Evolutionary conservation across 2,797 vertebrate genomes (phyloP).

Genomic region (Knipowitschia caucasica): DNA sequence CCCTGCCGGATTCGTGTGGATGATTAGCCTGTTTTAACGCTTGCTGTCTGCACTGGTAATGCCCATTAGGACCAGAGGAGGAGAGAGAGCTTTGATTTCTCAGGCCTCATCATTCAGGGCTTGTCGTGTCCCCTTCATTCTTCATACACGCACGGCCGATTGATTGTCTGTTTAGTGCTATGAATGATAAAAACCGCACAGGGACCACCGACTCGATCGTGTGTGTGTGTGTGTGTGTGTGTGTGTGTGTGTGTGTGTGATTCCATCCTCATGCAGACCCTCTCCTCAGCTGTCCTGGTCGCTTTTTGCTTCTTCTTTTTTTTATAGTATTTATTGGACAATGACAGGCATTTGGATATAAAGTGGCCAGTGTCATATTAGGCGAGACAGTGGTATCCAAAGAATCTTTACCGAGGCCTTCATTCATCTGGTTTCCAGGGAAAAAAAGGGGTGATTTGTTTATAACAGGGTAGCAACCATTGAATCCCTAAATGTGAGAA

Average conservation of each 20-base stretch:
- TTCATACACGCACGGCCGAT: slow-evolving; percentile 92
- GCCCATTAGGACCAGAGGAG: slow-evolving; percentile 89
- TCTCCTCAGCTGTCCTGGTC: slow-evolving; percentile 22
- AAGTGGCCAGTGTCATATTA: slow-evolving; percentile 63
- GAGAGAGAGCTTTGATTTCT: slow-evolving; percentile 89
- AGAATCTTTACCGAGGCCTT: slow-evolving; percentile 46
- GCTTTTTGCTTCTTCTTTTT: slow-evolving; percentile 55
- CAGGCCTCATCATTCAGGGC: slow-evolving; percentile 94
- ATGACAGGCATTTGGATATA: slow-evolving; percentile 66
- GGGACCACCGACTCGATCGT: slow-evolving; percentile 72
- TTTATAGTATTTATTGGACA: slow-evolving; percentile 73
- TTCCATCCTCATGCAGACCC: slow-evolving; percentile 66
- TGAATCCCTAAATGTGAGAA: no score
- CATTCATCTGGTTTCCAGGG: slow-evolving; percentile 67
- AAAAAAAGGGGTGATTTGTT: no score
- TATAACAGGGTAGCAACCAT: no score
- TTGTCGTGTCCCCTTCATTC: slow-evolving; percentile 93
- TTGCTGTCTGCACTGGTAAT: slow-evolving; percentile 92
- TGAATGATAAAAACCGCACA: slow-evolving; percentile 90
- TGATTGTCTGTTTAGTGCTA: slow-evolving; percentile 97
- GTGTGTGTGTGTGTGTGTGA: slow-evolving; percentile 65
- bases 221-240: slow-evolving; percentile 67
- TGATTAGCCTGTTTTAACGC: slow-evolving; percentile 97
- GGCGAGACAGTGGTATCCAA: slow-evolving; percentile 56
- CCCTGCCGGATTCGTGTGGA: slow-evolving; percentile 87